phyloP scores from a whole-genome alignment of 35 echinoderm and acorn worm species.

The Hemicentrotus pulcherrimus region DNA sequence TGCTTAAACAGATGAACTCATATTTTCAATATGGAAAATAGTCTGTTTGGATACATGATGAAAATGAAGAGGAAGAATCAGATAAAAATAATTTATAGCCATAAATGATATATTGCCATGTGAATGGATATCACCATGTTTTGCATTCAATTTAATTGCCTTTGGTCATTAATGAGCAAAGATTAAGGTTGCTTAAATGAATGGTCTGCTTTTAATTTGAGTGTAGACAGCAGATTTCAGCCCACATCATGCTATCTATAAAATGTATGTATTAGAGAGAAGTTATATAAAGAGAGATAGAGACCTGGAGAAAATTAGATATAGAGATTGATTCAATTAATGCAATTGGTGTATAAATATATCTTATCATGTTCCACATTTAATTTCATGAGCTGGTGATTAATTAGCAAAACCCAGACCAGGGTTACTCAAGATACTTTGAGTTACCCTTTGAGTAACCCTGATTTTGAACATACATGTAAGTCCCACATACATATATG shows the following conservation, averaged over 20 bases:
- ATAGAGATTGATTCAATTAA: neutral
- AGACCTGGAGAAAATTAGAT: too few relatives aligned
- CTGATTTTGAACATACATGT: neutral
- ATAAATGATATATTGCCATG: neutral
- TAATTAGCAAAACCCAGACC: neutral
- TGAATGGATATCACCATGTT: neutral
- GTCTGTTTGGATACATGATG: neutral
- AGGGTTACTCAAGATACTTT: neutral
- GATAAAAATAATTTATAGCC: too few relatives aligned
- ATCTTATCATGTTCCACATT: conserved; percentile 11
- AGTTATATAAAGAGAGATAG: neutral
- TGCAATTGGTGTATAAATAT: neutral
- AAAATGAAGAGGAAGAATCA: neutral
- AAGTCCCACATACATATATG: neutral
- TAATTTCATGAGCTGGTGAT: neutral
- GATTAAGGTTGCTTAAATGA: too few relatives aligned
- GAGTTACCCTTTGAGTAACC: too few relatives aligned
- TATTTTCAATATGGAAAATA: too few relatives aligned
- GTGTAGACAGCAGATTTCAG: neutral
- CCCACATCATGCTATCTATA: neutral
- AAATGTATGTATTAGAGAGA: neutral
- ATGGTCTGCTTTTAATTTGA: neutral
- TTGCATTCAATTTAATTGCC: neutral
- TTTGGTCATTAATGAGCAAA: neutral
- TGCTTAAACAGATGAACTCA: too few relatives aligned